Base-by-base conservation (phyloP, 92 coral and sea anemone species). In the Metridium senile region DNA sequence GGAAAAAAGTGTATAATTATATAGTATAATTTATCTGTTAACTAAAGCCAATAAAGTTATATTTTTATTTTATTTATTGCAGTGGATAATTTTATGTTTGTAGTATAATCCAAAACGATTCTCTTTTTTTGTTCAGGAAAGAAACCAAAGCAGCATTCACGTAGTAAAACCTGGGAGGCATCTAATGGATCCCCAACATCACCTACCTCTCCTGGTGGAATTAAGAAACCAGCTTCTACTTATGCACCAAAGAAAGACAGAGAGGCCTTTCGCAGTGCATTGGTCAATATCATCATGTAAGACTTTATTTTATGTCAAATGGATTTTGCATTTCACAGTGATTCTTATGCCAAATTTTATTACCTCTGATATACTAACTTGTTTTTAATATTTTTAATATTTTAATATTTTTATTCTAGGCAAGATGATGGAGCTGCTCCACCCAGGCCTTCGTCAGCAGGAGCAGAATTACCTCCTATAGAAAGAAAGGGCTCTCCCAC, bases 221-320 rank as follows among this genome's bases (percentile, higher is more conserved):
- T 85, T 25, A 85, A 87, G 39, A 86, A 81, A 77, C 87, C 56
- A 59, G 84, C 87, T 18, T 71, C 89, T 22, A 82, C 93, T 32
- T 83, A 79, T 75, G 93, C 96, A 47, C 96, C 94, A 26, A 95
- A 92, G 82, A 90, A 90, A 73, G 99, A 95, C 81, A 95, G 99
- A 52, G 99, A 95, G 63, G 90, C 97, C 34, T 95, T 95, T 81
- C 94, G 99, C 45, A 92, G 97, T 78, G 97, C 99, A 66, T 88
- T 95, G 74, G 99, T 95, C 61, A 92, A 90, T 71, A 95, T 95
- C 23, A 95, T 95, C 83, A 92, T 89, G 98, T 90, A 77, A 68
- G 96, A 61, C 39, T 34, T 13, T 19, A 46, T 2, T 0, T 21
- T 16, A 66, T 9, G 28, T 6, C 6, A 6, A 66, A n/a, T n/a